These are phyloP conservation scores for Pharmacophagus antenor DNA, from an alignment of 2,888 invertebrate genomes.

Conservation along the genomic window DNA sequence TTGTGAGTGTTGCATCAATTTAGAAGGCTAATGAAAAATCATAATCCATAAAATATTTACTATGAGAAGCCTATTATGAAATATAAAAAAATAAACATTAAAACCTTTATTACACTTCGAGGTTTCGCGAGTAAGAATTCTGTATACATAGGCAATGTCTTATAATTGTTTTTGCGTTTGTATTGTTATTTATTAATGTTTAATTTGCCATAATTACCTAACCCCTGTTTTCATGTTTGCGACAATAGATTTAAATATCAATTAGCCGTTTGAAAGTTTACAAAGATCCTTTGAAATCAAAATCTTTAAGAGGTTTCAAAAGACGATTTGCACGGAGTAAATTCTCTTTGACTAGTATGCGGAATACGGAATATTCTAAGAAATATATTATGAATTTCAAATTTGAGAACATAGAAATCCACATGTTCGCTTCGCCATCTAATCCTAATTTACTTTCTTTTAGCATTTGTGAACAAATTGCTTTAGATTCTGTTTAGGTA, in stretches of 20 bases:
- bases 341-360: background rate
- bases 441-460: background rate
- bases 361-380: background rate
- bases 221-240: background rate
- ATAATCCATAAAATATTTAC: too few relatives aligned
- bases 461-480: background rate
- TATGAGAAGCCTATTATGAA: too few relatives aligned
- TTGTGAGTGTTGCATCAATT: too few relatives aligned
- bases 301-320: constrained; percentile 1
- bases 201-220: too few relatives aligned
- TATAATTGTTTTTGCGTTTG: too few relatives aligned
- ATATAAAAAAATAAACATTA: too few relatives aligned
- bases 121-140: too few relatives aligned
- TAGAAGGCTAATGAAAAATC: too few relatives aligned
- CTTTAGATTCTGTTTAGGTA: background rate
- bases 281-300: background rate
- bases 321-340: background rate
- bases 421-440: background rate
- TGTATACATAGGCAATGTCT: too few relatives aligned
- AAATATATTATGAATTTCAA: background rate
- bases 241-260: background rate
- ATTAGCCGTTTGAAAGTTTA: background rate
- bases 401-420: background rate
- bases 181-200: too few relatives aligned
- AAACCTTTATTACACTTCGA: too few relatives aligned